These are phyloP conservation scores for Ciconia boyciana DNA, from an alignment of 2,113 vertebrate species.

Conservation along the genomic window DNA sequence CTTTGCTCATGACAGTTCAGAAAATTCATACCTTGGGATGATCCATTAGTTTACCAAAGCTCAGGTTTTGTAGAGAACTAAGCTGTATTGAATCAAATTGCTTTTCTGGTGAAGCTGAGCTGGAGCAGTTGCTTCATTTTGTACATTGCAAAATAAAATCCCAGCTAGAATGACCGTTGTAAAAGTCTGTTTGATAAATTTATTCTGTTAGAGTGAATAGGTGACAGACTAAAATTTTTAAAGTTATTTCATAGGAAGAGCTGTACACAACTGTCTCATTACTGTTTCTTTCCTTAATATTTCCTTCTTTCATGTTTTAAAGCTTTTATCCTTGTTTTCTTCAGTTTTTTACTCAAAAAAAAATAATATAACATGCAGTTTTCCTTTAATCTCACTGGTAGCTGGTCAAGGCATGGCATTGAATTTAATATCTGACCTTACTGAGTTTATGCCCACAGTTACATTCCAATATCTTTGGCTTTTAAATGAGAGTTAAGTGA, in stretches of 20 bases:
- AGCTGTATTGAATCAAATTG: neutral
- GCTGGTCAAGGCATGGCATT: accelerated
- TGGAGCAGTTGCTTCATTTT: neutral
- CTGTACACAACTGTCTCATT: neutral
- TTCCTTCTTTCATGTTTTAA: neutral
- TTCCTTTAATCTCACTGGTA: neutral
- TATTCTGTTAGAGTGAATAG: neutral
- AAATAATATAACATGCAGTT: neutral
- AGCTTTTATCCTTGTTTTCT: neutral
- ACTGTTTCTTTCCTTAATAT: neutral
- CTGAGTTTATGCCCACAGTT: neutral
- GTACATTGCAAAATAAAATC: neutral
- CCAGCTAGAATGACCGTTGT: neutral
- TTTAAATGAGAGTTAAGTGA: neutral
- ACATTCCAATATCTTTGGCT: neutral
- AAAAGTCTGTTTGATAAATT: neutral
- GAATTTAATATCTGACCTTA: neutral
- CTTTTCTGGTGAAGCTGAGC: neutral
- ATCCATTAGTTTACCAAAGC: neutral
- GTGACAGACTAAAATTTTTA: neutral
- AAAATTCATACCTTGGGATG: neutral
- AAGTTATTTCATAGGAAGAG: neutral
- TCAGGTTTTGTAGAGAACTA: neutral
- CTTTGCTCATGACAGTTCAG: neutral
- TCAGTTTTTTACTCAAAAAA: neutral